These are phyloP conservation scores for Drosophila melanosoma DNA, from an alignment of 2,888 invertebrate species.

Conservation along the genomic window DNA sequence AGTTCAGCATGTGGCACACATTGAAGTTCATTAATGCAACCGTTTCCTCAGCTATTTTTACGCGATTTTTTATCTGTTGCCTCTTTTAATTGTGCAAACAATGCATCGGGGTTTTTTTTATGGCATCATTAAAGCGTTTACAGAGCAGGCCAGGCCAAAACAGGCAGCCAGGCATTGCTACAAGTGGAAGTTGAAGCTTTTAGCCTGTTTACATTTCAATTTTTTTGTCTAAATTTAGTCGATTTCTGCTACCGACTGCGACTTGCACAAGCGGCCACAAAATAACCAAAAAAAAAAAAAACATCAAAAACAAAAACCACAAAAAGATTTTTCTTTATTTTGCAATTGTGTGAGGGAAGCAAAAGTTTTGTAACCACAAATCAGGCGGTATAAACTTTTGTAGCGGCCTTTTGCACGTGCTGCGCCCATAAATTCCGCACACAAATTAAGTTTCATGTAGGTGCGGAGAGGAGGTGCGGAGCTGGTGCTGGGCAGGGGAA, in stretches of 20 bases:
- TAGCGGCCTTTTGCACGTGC: conserved; percentile 72
- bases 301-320: conserved; percentile 28
- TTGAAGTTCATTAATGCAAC: conserved; percentile 65
- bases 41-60: conserved; percentile 50
- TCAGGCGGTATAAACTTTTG: conserved; percentile 70
- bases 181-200: conserved; percentile 59
- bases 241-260: conserved; percentile 31
- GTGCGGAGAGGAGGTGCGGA: background rate
- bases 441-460: conserved; percentile 65
- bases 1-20: conserved; percentile 56
- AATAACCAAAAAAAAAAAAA: conserved; percentile 12
- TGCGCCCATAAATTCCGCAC: conserved; percentile 70
- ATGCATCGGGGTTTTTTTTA: conserved; percentile 56
- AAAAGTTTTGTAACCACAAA: conserved; percentile 77
- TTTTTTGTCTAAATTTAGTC: conserved; percentile 63
- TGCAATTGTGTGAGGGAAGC: conserved; percentile 45
- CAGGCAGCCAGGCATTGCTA: conserved; percentile 24
- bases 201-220: conserved; percentile 47
- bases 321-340: conserved; percentile 20
- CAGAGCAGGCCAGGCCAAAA: background rate
- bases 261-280: conserved; percentile 51
- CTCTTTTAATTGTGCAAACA: conserved; percentile 66
- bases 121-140: conserved; percentile 67
- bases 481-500: background rate
- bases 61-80: conserved; percentile 30